These are phyloP conservation scores for Gibbula magus DNA, from an alignment of 2,888 invertebrate genomes.

Conservation along the genomic window DNA sequence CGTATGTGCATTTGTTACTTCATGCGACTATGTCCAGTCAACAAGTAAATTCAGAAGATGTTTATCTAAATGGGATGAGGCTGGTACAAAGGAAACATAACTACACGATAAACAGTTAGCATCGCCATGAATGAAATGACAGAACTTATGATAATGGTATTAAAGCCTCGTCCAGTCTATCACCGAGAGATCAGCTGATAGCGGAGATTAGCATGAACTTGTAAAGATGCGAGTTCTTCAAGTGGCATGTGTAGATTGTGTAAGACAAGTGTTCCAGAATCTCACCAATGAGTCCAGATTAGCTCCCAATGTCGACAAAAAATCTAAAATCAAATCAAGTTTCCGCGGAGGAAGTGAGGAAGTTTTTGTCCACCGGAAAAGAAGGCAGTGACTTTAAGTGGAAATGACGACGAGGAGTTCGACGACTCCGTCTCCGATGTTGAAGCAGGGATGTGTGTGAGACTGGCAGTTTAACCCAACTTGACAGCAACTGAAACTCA, in stretches of 20 bases:
- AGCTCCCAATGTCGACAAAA: not conserved
- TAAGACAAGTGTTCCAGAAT: slow-evolving; percentile 14
- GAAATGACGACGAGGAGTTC: not conserved
- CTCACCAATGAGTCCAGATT: slow-evolving; percentile 7
- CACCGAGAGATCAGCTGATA: not conserved
- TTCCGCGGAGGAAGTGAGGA: not conserved
- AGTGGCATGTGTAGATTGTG: slow-evolving; percentile 18
- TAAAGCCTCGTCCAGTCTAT: not conserved
- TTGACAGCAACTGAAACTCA: too few relatives aligned
- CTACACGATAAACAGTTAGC: too few relatives aligned
- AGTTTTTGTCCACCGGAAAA: not conserved
- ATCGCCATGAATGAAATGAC: too few relatives aligned
- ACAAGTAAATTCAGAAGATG: too few relatives aligned
- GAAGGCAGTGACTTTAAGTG: not conserved
- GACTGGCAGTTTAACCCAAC: too few relatives aligned
- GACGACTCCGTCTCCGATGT: too few relatives aligned
- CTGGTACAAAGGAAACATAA: too few relatives aligned
- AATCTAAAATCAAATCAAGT: not conserved
- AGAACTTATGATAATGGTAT: too few relatives aligned
- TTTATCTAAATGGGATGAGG: too few relatives aligned
- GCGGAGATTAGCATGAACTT: slow-evolving; percentile 3
- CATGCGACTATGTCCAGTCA: too few relatives aligned
- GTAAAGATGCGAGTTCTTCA: not conserved
- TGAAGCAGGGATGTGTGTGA: too few relatives aligned
- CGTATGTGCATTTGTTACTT: too few relatives aligned